Evolutionary conservation across 2,888 invertebrate species (phyloP), one percentile per base, ranked within the genome.

Genomic region (Calameuta filiformis): DNA sequence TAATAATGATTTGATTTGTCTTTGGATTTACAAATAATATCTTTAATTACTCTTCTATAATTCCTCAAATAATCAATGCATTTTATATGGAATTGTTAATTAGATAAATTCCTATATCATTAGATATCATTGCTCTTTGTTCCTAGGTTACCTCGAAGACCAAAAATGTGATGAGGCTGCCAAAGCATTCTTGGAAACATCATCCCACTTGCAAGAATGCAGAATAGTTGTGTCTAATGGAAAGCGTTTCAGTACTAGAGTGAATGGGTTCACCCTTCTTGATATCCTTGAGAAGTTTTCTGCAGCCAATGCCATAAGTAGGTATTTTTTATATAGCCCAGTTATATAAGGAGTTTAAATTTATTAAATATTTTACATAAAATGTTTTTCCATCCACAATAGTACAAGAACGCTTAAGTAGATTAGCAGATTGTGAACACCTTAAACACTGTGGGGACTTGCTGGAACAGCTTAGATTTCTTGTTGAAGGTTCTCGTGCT

Each of bases 261-360:
- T 91, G 3, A 86, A 85, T 23, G 88, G 89, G 33, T 85, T 89
- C 75, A 88, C 87, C 4, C 83, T 92, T 35, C 79, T 82, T 4
- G 89, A 91, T 74, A 82, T 91, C 33, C 79, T 92, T 69, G 90
- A 92, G 35, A 90, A 90, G 78, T 90, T 89, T 76, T 89, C 88
- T 74, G 85, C 88, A 9, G 85, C 89, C 30, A 89, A 85, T 68
- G 77, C 81, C 2, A 85, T 89, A 77, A 87, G 91, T 91, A 83
- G 85, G 82, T 78, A 77, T 12, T 73, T 37, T 73, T 11, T 4
- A 76, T 71, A n/a, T 77, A 73, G 15, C 69, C n/a, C 35, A n/a
- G 9, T 75, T 75, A 11, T 9, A 35, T 35, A 30, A 31, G 9
- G 33, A 34, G 35, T 56, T 76, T 30, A 9, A 56, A 56, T 56